Conservation (phyloP, 2,888 invertebrate genomes). For the Stenurella melanura region DNA sequence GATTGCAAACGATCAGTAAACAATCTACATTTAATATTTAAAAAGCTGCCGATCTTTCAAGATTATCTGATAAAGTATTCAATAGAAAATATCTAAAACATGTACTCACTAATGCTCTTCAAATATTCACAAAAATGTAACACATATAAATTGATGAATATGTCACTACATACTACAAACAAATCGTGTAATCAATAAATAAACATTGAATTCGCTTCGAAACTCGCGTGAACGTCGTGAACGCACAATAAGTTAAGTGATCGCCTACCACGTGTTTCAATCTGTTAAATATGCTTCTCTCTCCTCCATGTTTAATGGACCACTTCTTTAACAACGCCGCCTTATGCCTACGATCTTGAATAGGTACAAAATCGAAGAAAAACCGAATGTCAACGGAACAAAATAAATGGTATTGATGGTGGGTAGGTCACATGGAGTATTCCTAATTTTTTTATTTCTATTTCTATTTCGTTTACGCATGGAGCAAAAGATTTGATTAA, state of each 20-base stretch:
- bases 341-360: not conserved
- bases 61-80: too few relatives aligned
- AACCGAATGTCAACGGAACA: not conserved
- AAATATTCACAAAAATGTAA: conserved; percentile 1
- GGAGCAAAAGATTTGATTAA: too few relatives aligned
- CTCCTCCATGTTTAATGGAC: conserved; percentile 12
- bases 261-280: conserved; percentile 22
- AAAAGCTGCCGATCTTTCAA: not conserved
- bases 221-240: not conserved
- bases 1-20: not conserved
- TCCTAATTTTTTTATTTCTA: too few relatives aligned
- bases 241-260: conserved; percentile 24
- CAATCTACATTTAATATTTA: not conserved
- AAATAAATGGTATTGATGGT: not conserved
- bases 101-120: not conserved
- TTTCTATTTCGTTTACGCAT: too few relatives aligned
- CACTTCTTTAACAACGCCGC: not conserved
- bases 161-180: not conserved
- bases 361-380: not conserved
- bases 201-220: not conserved
- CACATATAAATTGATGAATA: not conserved
- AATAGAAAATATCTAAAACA: not conserved
- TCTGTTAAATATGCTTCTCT: conserved; percentile 35
- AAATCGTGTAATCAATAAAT: not conserved
- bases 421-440: not conserved